Base-by-base conservation (phyloP, 2,888 invertebrate genomes). In the Melieria omissa region DNA sequence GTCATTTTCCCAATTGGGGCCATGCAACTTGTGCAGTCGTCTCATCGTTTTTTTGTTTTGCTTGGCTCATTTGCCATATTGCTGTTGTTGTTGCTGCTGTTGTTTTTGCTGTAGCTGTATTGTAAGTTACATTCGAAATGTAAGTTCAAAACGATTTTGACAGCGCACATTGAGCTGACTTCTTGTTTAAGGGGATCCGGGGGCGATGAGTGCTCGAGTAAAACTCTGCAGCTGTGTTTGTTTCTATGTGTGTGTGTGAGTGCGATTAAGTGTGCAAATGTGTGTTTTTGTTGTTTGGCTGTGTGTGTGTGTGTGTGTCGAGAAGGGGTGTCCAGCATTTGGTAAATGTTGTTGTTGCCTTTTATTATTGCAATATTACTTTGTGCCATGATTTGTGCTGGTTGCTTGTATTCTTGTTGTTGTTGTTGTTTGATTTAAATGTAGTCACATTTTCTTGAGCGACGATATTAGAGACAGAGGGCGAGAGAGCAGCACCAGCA, bases 171-270 rank as follows among this genome's bases (percentile, higher is more conserved):
- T 29, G 29, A 2, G 29, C 29, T 29, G 29, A 29, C 29, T 29
- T 2, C 29, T 3, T 3, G 29, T 29, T 29, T 29, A 29, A 29
- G 29, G 29, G 29, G 29, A 29, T 29, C 29, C 29, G 29, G 61
- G 61, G 55, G 42, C 57, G 46, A 52, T 63, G 69, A 54, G 61
- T 61, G 60, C 61, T 9, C 61, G 44, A 41, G 47, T 44, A 14
- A 14, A 67, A 55, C 57, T 49, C 7, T 44, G 45, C 58, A 62
- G 57, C 46, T 62, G 80, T 81, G 81, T 81, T 81, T 81, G 81
- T 81, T 77, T 79, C 81, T 81, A 75, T 79, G 70, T 76, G 65
- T 73, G 29, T 68, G 57, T 73, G 72, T 75, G 73, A 73, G 75
- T 75, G 70, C 71, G 69, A 71, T 70, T 72, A 61, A 46, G 14